Evolutionary conservation across 1,140 invertebrate genomes (phyloP).

Genomic region (Lasaia peninsularis): DNA sequence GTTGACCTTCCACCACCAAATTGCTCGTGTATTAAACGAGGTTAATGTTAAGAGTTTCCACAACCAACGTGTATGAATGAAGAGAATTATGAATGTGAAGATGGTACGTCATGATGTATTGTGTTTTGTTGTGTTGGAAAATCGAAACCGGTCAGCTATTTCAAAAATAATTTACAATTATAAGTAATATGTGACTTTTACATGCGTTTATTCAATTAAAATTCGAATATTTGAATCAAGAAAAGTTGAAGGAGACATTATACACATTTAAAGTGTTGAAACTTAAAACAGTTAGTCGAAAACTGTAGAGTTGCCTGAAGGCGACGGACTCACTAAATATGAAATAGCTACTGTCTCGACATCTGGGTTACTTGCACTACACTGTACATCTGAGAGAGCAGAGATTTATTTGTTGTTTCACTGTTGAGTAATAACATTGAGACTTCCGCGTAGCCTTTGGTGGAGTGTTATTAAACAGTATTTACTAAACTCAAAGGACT

Average conservation of each 20-base stretch:
- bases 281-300: neutral
- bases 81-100: too few species aligned
- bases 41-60: too few species aligned
- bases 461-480: neutral
- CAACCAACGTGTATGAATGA: too few species aligned
- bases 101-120: too few species aligned
- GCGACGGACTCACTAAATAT: constrained; percentile 23
- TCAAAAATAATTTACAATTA: too few species aligned
- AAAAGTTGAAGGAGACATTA: neutral
- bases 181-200: too few species aligned
- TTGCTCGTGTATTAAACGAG: too few species aligned
- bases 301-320: constrained; percentile 13
- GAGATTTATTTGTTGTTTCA: constrained; percentile 16
- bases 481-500: neutral
- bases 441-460: neutral
- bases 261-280: neutral
- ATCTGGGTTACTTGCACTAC: constrained; percentile 22
- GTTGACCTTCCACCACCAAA: too few species aligned
- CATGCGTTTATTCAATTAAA: too few species aligned
- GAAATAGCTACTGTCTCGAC: constrained; percentile 24
- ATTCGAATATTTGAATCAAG: too few species aligned
- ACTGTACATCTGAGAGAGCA: constrained; percentile 20
- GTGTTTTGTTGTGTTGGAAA: too few species aligned
- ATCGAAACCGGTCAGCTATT: too few species aligned
- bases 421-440: neutral